These are phyloP conservation scores for Thereva unica DNA, from an alignment of 2,888 invertebrate genomes.

Conservation along the genomic window DNA sequence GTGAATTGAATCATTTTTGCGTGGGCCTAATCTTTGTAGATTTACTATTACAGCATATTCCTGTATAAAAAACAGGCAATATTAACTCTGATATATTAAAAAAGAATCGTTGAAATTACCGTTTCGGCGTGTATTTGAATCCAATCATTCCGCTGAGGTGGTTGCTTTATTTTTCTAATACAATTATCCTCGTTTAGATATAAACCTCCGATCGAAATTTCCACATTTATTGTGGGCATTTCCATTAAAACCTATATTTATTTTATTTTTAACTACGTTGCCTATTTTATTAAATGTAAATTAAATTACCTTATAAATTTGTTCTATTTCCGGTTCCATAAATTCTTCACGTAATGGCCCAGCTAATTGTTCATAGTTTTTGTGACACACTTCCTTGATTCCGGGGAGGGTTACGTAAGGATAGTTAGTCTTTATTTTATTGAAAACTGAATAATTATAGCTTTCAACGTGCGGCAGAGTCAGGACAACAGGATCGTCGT, in stretches of 20 bases:
- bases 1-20: slow-evolving; percentile 69
- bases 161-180: slow-evolving; percentile 53
- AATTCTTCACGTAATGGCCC: slow-evolving; percentile 68
- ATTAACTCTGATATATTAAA: background rate
- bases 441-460: slow-evolving; percentile 66
- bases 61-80: slow-evolving; percentile 47
- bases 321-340: slow-evolving; percentile 70
- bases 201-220: slow-evolving; percentile 63
- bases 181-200: slow-evolving; percentile 52
- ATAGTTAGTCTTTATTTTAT: slow-evolving; percentile 56
- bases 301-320: slow-evolving; percentile 64
- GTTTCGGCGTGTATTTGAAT: slow-evolving; percentile 68
- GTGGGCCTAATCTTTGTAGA: slow-evolving; percentile 61
- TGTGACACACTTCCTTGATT: slow-evolving; percentile 54
- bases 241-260: slow-evolving; percentile 63
- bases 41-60: slow-evolving; percentile 72
- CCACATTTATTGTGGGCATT: slow-evolving; percentile 67
- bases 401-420: slow-evolving; percentile 52
- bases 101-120: slow-evolving; percentile 50
- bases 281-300: background rate
- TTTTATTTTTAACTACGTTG: slow-evolving; percentile 36
- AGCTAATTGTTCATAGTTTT: slow-evolving; percentile 66
- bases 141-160: slow-evolving; percentile 60
- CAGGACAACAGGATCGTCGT: slow-evolving; percentile 72
- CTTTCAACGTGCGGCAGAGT: slow-evolving; percentile 77